Conservation (phyloP, 2,797 vertebrate genomes). For the Otolemur crassicaudatus region DNA sequence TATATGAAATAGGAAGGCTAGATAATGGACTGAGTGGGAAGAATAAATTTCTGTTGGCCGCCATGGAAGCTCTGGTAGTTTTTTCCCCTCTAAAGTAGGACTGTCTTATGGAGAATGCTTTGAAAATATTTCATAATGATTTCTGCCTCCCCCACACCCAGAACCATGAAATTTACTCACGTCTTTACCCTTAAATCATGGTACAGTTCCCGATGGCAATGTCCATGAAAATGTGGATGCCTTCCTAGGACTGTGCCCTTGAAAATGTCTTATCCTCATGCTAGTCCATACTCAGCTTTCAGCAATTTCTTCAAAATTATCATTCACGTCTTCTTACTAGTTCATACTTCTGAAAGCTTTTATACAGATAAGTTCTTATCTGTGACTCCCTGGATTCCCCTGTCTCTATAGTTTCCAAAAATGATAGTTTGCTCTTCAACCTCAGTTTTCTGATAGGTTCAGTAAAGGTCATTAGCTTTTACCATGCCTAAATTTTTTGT, state of each 20-base stretch:
- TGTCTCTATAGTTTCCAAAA: neutral
- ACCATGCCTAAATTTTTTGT: neutral
- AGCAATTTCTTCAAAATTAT: conserved; percentile 1
- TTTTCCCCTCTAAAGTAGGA: neutral
- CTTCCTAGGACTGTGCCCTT: neutral
- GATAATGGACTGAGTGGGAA: neutral
- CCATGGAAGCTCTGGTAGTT: neutral
- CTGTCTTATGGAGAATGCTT: neutral
- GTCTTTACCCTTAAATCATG: neutral
- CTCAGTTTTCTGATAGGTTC: neutral
- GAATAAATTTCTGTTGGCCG: neutral
- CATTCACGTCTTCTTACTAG: neutral
- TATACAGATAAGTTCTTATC: neutral
- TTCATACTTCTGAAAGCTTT: neutral
- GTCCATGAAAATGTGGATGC: neutral
- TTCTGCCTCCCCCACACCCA: neutral
- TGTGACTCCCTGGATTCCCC: neutral
- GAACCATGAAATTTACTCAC: neutral
- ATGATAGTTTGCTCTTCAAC: neutral
- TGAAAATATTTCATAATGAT: neutral
- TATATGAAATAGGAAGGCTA: neutral
- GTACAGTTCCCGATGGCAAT: neutral
- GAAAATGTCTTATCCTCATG: neutral
- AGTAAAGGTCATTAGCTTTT: conserved; percentile 17
- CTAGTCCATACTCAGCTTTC: neutral